phyloP scores from a whole-genome alignment of 2,113 vertebrate species.

The Gobiocypris rarus region DNA sequence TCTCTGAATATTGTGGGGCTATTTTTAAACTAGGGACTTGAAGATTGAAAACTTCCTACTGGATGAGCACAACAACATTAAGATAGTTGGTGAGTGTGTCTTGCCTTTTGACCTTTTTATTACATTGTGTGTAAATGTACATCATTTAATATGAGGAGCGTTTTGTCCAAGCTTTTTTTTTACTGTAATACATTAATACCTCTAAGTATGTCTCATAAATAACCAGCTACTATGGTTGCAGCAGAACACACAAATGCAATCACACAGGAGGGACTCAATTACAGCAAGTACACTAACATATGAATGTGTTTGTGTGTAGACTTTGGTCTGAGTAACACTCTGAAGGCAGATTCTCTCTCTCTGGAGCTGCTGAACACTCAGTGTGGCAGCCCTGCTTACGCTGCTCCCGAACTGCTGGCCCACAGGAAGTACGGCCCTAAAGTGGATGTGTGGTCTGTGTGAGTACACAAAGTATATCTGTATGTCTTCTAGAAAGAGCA shows the following conservation, averaged over 20 bases:
- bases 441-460: slow-evolving; percentile 86
- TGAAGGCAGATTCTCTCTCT: slow-evolving; percentile 78
- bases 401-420: slow-evolving; percentile 83
- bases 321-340: slow-evolving; percentile 86
- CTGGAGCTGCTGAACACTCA: slow-evolving; percentile 83
- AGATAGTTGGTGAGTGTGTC: slow-evolving; percentile 81
- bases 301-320: slow-evolving; percentile 68
- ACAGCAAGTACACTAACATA: not conserved
- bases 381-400: slow-evolving; percentile 84
- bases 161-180: not conserved
- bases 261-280: not conserved
- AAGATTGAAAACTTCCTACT: slow-evolving; percentile 90
- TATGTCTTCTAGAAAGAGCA: not conserved
- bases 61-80: slow-evolving; percentile 85
- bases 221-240: not conserved
- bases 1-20: slow-evolving; percentile 42
- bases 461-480: slow-evolving; percentile 64
- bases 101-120: not conserved
- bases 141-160: not conserved
- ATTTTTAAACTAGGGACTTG: slow-evolving; percentile 73
- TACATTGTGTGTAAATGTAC: not conserved
- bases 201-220: not conserved
- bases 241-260: not conserved
- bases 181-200: not conserved
- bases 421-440: slow-evolving; percentile 87